A percentile compares a stretch with the other conserved stretches of the same genome.
These are phyloP conservation scores for Drosophila barbarae DNA, from an alignment of 2,888 invertebrate genomes.

Conservation along the genomic window DNA sequence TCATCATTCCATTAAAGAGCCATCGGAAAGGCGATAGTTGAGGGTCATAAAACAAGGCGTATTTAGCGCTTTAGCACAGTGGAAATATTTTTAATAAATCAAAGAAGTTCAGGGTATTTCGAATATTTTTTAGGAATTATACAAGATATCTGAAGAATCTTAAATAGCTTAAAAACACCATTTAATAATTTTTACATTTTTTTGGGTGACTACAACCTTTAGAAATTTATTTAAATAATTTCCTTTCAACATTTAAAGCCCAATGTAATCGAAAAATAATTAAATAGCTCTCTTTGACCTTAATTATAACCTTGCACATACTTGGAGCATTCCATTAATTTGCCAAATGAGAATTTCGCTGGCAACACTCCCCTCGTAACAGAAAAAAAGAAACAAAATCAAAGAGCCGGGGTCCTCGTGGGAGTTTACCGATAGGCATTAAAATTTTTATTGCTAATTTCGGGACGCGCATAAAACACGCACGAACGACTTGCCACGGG, in stretches of 20 bases:
- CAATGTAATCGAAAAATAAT: slow-evolving; percentile 7
- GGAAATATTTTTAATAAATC: neutral
- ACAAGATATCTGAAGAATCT: neutral
- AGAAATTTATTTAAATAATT: neutral
- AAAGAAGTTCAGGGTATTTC: neutral
- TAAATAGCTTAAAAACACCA: no score
- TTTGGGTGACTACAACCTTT: no score
- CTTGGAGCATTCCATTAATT: slow-evolving; percentile 27
- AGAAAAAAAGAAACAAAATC: slow-evolving; percentile 22
- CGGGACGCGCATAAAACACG: slow-evolving; percentile 63
- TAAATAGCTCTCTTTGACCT: slow-evolving; percentile 1
- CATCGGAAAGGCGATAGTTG: slow-evolving; percentile 54
- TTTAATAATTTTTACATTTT: no score
- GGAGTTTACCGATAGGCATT: slow-evolving; percentile 56
- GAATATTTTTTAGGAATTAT: neutral
- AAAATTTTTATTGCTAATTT: slow-evolving; percentile 73
- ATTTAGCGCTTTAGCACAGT: neutral
- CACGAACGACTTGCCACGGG: slow-evolving; percentile 50
- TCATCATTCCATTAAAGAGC: slow-evolving; percentile 57
- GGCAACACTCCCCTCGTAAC: slow-evolving; percentile 11
- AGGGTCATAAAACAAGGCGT: slow-evolving; percentile 55
- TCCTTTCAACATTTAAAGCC: neutral
- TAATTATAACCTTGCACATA: slow-evolving; percentile 20
- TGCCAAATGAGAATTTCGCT: slow-evolving; percentile 20
- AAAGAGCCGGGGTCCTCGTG: slow-evolving; percentile 3